phyloP scores from a whole-genome alignment of 2,797 vertebrate species.

The Tinamus major region DNA sequence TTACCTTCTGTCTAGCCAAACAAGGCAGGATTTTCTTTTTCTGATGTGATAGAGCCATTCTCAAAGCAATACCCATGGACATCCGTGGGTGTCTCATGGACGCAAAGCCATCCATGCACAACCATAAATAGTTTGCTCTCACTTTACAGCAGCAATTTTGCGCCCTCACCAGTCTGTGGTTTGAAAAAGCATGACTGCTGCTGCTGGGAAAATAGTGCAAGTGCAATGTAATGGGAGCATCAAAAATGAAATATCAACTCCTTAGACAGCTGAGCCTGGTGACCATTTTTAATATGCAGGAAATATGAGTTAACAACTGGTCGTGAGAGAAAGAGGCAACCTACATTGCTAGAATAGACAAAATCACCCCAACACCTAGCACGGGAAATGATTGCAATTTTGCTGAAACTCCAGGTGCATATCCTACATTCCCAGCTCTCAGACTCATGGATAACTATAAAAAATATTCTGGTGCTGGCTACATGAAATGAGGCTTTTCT shows the following conservation, averaged over 20 bases:
- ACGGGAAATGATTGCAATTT: neutral
- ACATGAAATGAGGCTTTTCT: neutral
- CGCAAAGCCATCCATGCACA: neutral
- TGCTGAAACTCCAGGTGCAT: neutral
- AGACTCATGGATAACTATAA: neutral
- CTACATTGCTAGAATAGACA: neutral
- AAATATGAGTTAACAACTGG: neutral
- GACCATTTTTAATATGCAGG: neutral
- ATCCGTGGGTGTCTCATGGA: neutral
- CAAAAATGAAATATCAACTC: neutral
- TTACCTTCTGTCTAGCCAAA: neutral
- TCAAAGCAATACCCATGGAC: neutral
- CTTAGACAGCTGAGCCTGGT: neutral
- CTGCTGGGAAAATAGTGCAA: neutral
- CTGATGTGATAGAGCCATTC: neutral
- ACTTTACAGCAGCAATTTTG: neutral
- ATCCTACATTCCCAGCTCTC: neutral
- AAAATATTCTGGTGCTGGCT: neutral
- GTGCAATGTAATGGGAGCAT: neutral
- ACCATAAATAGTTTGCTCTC: neutral
- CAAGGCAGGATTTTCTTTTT: accelerated
- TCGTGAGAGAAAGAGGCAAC: neutral
- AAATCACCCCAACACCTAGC: neutral
- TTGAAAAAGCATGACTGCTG: neutral
- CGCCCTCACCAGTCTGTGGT: neutral